Evolutionary conservation across 2,113 vertebrate genomes (phyloP), one percentile per base, ranked within the genome.

Genomic region (Sialia sialis): DNA sequence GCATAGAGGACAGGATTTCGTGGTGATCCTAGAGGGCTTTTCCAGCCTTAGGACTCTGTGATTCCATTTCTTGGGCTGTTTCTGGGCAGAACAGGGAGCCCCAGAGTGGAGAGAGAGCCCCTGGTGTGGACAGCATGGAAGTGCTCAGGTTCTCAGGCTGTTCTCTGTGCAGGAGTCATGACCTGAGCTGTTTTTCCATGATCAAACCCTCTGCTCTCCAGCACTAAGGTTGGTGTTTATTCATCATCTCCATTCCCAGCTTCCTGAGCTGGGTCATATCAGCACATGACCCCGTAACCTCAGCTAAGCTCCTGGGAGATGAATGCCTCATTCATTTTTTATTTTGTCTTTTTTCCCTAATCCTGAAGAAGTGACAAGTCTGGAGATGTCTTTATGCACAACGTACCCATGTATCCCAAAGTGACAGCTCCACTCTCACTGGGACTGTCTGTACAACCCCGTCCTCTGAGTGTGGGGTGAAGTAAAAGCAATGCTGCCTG

Each of bases 231-330:
- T 17, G 38, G 5, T 84, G 59, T 29, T 64, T 13, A 21, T 21
- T 12, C 26, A 73, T 21, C 54, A 34, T 17, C 20, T 44, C 11
- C 38, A 38, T 43, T 41, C 43, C 43, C 29, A 80, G 11, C 4
- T 59, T 26, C 9, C 59, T 56, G 69, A 78, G 56, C 20, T 52
- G 15, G 22, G 7, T 69, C 70, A 13, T 6, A 8, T 26, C 69
- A 78, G 36, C 56, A 26, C 32, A n/a, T 0, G 5, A 19, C n/a
- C 30, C 54, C 1, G 0, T 25, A 27, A n/a, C 44, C 17, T 44
- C 59, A 39, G 48, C 62, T 6, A 36, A 59, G 22, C 5, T 70
- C 44, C 51, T 67, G 52, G 38, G 8, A 34, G 16, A 6, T 55
- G 13, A 36, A 9, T 36, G 19, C 41, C 25, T 67, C 23, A 27